phyloP scores from a whole-genome alignment of 2,888 invertebrate genomes.

The Atethmia centrago region DNA sequence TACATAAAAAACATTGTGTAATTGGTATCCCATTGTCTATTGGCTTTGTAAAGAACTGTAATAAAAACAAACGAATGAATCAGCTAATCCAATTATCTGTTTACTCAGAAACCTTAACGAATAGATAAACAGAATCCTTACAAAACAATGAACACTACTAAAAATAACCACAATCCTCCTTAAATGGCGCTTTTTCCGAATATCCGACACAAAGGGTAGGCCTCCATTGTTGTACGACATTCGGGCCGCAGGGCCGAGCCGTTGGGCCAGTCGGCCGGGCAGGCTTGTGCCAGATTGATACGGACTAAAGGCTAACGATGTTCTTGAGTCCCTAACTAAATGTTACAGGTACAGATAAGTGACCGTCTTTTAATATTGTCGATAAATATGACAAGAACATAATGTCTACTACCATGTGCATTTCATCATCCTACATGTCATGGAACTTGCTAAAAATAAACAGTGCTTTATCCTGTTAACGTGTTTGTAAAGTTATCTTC shows the following conservation, averaged over 20 bases:
- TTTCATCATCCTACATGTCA: too few relatives aligned
- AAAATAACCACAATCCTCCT: slow-evolving; percentile 17
- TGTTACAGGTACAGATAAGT: background rate
- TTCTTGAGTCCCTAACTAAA: background rate
- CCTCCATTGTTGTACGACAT: slow-evolving; percentile 56
- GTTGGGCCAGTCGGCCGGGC: slow-evolving; percentile 1
- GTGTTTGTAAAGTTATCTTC: background rate
- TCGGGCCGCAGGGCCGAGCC: slow-evolving; percentile 13
- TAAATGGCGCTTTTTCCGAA: slow-evolving; percentile 46
- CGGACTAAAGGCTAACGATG: background rate
- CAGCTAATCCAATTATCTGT: slow-evolving; percentile 37
- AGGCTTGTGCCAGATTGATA: slow-evolving; percentile 21
- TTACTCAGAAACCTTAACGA: slow-evolving; percentile 13
- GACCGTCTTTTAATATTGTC: background rate
- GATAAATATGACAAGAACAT: background rate
- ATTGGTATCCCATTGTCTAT: background rate
- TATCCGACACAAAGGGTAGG: slow-evolving; percentile 47
- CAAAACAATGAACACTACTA: slow-evolving; percentile 41
- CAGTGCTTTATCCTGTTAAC: background rate
- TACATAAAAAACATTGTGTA: background rate
- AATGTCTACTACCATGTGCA: background rate
- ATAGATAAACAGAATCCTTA: slow-evolving; percentile 9
- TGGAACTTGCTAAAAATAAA: background rate
- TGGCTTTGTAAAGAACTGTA: background rate
- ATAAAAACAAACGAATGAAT: slow-evolving; percentile 12